phyloP scores from a whole-genome alignment of 2,888 invertebrate species.

The Alviniconcha strummeri region DNA sequence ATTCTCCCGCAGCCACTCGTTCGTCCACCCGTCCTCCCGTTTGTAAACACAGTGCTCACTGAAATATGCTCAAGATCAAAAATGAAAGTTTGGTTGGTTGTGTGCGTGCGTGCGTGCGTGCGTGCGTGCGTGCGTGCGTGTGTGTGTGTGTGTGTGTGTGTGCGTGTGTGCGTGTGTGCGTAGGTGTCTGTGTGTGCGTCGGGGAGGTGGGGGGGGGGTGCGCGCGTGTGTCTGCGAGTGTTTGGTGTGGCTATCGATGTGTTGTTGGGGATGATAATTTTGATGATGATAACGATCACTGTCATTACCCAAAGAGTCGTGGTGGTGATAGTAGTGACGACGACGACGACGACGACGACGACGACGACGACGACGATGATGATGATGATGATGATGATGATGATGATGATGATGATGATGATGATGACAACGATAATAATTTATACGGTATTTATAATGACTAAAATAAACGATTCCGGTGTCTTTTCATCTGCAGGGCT shows the following conservation, averaged over 20 bases:
- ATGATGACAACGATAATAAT: not conserved
- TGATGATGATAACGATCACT: not conserved
- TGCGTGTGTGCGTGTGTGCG: conserved; percentile 17
- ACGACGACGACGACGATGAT: not conserved
- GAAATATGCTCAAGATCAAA: too few relatives aligned
- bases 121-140: not conserved
- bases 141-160: conserved; percentile 24
- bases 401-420: not conserved
- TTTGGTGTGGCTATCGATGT: not conserved
- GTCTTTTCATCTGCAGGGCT: conserved; percentile 59
- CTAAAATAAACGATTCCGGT: too few relatives aligned
- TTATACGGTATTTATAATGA: too few relatives aligned
- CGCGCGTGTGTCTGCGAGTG: not conserved
- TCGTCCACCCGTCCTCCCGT: too few relatives aligned
- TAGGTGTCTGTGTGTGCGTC: not conserved
- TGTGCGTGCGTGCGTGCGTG: conserved; percentile 5
- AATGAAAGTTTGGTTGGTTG: not conserved
- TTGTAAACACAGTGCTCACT: too few relatives aligned
- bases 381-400: not conserved
- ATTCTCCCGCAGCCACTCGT: too few relatives aligned
- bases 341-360: not conserved
- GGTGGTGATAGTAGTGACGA: not conserved
- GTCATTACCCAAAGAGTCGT: not conserved
- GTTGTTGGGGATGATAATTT: not conserved
- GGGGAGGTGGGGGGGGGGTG: too few relatives aligned